Percentiles rank a stretch among this genome's conserved stretches.
These are phyloP conservation scores for Anagrus nilaparvatae DNA, from an alignment of 1,140 invertebrate genomes.

Conservation along the genomic window DNA sequence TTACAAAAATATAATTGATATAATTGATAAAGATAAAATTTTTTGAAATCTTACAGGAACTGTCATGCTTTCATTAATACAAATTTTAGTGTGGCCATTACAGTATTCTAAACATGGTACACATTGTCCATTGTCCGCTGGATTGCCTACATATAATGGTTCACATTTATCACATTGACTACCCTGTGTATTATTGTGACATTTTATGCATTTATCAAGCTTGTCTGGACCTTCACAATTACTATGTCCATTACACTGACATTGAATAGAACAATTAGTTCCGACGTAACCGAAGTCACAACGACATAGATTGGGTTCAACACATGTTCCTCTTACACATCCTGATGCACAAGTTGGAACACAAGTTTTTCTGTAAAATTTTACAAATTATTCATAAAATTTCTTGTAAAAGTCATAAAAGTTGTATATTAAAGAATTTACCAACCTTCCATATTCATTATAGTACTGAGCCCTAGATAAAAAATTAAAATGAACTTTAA, in stretches of 20 bases:
- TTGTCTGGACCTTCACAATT: constrained; percentile 79
- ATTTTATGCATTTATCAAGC: constrained; percentile 70
- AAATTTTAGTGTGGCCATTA: constrained; percentile 76
- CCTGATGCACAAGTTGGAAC: constrained; percentile 79
- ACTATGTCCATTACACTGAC: constrained; percentile 90
- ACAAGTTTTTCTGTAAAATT: constrained; percentile 43
- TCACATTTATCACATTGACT: constrained; percentile 80
- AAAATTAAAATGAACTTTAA: not conserved
- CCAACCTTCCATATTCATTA: constrained; percentile 31
- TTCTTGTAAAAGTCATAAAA: constrained; percentile 4
- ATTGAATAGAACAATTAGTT: constrained; percentile 84
- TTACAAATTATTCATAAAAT: not conserved
- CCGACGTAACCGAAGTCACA: constrained; percentile 95
- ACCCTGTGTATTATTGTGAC: constrained; percentile 86
- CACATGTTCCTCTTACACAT: constrained; percentile 78
- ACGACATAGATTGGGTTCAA: constrained; percentile 72
- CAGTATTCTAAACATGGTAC: constrained; percentile 82
- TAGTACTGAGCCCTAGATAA: constrained; percentile 21
- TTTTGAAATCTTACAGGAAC: constrained; percentile 31
- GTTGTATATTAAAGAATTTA: constrained; percentile 4
- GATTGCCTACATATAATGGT: constrained; percentile 84
- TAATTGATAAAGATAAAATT: not conserved
- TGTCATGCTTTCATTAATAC: constrained; percentile 55
- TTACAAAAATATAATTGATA: not conserved
- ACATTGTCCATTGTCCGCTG: constrained; percentile 74